Evolutionary conservation across 2,113 vertebrate genomes (phyloP).

Genomic region (Otus sunia): DNA sequence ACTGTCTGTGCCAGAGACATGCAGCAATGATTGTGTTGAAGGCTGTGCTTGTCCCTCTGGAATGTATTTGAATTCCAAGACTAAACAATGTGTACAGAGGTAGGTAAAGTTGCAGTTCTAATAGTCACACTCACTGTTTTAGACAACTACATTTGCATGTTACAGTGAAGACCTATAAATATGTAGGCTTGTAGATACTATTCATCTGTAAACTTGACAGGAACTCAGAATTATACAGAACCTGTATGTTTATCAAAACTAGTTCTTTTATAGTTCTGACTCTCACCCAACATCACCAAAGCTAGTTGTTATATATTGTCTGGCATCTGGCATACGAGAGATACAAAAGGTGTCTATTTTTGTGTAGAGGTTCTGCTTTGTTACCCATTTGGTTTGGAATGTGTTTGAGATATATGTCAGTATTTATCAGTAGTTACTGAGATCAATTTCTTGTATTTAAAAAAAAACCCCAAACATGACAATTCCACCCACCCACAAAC

Average conservation of each 20-base stretch:
- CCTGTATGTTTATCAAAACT: not conserved
- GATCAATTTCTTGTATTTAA: not conserved
- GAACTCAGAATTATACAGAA: not conserved
- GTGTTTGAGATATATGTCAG: fast-evolving
- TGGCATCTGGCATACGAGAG: not conserved
- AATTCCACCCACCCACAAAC: fast-evolving
- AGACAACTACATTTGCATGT: not conserved
- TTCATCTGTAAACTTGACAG: not conserved
- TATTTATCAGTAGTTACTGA: not conserved
- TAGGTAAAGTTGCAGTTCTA: conserved; percentile 4
- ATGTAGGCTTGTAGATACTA: not conserved
- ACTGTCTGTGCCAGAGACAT: conserved; percentile 80
- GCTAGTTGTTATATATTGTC: not conserved
- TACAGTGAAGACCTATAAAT: not conserved
- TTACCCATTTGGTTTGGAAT: not conserved
- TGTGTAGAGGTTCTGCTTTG: not conserved
- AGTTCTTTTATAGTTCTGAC: not conserved
- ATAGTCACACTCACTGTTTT: not conserved
- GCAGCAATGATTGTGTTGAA: conserved; percentile 86
- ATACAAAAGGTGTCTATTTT: not conserved
- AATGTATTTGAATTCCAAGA: conserved; percentile 82
- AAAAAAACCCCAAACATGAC: not conserved
- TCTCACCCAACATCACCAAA: not conserved
- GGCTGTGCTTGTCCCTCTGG: conserved; percentile 89
- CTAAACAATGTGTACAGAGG: conserved; percentile 82